Conservation (phyloP, 2,113 vertebrate species). For the Ursus arctos region DNA sequence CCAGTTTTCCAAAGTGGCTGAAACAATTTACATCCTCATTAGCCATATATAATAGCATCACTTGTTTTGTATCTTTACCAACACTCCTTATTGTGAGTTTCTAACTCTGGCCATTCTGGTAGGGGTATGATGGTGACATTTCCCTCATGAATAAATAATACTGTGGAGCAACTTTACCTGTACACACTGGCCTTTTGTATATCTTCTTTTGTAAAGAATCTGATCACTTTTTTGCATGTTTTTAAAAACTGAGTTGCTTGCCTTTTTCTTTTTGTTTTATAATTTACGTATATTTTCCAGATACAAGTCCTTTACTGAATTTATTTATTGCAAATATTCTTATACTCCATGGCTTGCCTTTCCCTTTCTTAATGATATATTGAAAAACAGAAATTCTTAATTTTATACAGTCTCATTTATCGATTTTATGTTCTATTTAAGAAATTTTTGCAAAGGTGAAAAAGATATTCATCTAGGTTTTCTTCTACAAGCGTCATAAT, state of each 20-base stretch:
- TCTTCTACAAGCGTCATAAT: not conserved
- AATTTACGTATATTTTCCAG: slow-evolving; percentile 33
- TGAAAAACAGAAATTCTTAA: not conserved
- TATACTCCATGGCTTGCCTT: not conserved
- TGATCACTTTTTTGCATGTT: not conserved
- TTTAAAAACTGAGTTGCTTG: not conserved
- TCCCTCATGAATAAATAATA: slow-evolving; percentile 4
- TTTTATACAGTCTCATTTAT: not conserved
- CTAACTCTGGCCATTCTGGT: not conserved
- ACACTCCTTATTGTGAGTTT: not conserved
- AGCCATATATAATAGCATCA: not conserved
- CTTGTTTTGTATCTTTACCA: slow-evolving; percentile 1
- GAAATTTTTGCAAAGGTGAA: not conserved
- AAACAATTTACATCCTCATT: slow-evolving; percentile 13
- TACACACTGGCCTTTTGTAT: not conserved
- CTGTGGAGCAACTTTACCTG: not conserved
- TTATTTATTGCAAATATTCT: not conserved
- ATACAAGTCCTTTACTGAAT: not conserved
- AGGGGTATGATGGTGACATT: not conserved
- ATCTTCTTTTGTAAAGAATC: not conserved
- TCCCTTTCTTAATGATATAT: not conserved
- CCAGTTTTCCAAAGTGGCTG: not conserved
- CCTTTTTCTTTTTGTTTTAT: not conserved
- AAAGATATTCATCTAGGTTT: not conserved
- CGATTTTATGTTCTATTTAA: slow-evolving; percentile 12